Percentiles rank a stretch among this genome's conserved stretches.
Evolutionary conservation across 1,140 invertebrate species (phyloP).

Genomic region (Musca domestica): DNA sequence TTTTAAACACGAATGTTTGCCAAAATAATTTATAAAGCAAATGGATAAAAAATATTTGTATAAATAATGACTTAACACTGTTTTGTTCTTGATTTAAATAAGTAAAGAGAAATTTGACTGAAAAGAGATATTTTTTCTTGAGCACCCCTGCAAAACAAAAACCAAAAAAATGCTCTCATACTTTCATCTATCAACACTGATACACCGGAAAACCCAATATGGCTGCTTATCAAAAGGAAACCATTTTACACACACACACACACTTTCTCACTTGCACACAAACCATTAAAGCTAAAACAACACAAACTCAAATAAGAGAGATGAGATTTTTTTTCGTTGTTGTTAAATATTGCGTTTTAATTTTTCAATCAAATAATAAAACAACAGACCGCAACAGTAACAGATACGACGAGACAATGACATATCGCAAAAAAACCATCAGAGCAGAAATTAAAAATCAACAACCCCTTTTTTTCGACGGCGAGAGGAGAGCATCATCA

Average conservation of each 20-base stretch:
- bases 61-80: too few relatives aligned
- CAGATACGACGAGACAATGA: not conserved
- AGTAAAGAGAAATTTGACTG: too few relatives aligned
- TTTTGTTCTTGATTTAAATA: too few relatives aligned
- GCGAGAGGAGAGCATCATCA: too few relatives aligned
- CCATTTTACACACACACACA: not conserved
- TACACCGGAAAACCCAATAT: slow-evolving; percentile 15
- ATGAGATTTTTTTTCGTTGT: not conserved
- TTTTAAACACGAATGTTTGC: too few relatives aligned
- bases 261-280: not conserved
- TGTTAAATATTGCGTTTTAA: slow-evolving; percentile 21
- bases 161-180: not conserved
- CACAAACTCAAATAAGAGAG: not conserved
- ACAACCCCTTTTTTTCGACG: slow-evolving; percentile 1
- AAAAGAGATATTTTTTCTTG: too few relatives aligned
- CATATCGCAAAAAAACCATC: not conserved
- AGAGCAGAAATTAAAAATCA: slow-evolving; percentile 14
- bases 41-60: too few relatives aligned
- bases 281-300: not conserved
- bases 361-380: slow-evolving; percentile 23
- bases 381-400: slow-evolving; percentile 17
- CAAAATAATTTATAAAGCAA: too few relatives aligned
- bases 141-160: too few relatives aligned
- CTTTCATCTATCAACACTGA: not conserved
- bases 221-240: slow-evolving; percentile 18